These are phyloP conservation scores for Sminthurinus aureus DNA, from an alignment of 2,888 invertebrate genomes.

Conservation along the genomic window DNA sequence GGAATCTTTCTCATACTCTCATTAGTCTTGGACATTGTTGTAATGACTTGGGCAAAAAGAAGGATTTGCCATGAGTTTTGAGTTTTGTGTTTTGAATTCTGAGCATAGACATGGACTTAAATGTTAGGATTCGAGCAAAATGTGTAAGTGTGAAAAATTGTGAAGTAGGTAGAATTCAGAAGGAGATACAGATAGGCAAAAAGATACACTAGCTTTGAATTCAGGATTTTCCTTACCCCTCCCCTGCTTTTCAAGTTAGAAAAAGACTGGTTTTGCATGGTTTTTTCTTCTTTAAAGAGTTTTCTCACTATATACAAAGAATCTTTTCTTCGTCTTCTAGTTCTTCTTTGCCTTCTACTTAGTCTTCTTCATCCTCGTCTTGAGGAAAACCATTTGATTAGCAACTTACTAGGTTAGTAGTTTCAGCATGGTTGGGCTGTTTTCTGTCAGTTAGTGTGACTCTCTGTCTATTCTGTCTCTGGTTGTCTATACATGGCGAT, in stretches of 20 bases:
- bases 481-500: too few species aligned
- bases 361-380: neutral
- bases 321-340: neutral
- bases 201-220: neutral
- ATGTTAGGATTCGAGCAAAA: neutral
- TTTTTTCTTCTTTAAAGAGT: neutral
- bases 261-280: neutral
- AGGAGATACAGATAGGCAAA: too few species aligned
- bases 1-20: neutral
- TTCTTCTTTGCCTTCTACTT: neutral
- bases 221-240: neutral
- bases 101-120: too few species aligned
- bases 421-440: neutral
- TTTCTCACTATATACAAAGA: too few species aligned
- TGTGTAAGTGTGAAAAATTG: neutral
- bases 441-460: too few species aligned
- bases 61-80: too few species aligned
- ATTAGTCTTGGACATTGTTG: slow-evolving; percentile 12
- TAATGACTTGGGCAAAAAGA: slow-evolving; percentile 1
- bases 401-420: neutral
- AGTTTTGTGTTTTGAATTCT: too few species aligned
- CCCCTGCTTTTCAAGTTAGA: neutral
- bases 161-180: neutral
- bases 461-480: too few species aligned
- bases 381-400: neutral